phyloP scores from a whole-genome alignment of 2,888 invertebrate species.

The Mesorhabditis belari region DNA sequence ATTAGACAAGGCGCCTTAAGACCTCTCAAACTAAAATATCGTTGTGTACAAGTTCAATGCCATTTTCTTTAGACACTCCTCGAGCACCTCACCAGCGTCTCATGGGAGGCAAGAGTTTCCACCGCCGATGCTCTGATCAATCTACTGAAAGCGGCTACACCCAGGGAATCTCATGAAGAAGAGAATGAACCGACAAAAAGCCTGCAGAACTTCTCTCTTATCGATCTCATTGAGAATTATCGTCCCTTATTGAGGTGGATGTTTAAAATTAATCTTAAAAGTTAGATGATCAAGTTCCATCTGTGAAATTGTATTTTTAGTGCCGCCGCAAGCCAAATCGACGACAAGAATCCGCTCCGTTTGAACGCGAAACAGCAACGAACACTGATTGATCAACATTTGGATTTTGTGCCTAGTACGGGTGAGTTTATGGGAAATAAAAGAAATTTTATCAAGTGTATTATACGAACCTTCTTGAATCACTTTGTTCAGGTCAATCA shows the following conservation, averaged over 20 bases:
- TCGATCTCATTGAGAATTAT: slow-evolving; percentile 2
- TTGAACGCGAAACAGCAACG: slow-evolving; percentile 25
- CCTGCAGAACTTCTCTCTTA: background rate
- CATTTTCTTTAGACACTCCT: slow-evolving; percentile 15
- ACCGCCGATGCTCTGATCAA: slow-evolving; percentile 38
- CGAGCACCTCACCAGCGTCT: slow-evolving; percentile 20
- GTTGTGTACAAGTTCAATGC: background rate
- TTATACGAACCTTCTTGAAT: too few relatives aligned
- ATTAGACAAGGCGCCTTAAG: background rate
- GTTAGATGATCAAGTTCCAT: too few relatives aligned
- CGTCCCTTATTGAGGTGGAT: slow-evolving; percentile 15
- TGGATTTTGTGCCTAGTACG: slow-evolving; percentile 26
- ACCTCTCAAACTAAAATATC: background rate
- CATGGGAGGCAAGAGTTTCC: slow-evolving; percentile 44
- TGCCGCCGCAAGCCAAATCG: background rate
- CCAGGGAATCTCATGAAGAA: background rate
- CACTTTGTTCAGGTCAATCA: background rate
- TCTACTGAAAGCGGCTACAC: slow-evolving; percentile 13
- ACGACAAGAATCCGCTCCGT: background rate
- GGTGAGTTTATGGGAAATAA: slow-evolving; percentile 4
- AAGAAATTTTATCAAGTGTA: background rate
- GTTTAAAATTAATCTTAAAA: too few relatives aligned
- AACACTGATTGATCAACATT: slow-evolving; percentile 38
- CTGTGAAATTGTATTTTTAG: background rate
- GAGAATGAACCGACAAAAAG: too few relatives aligned